These are phyloP conservation scores for Polydrusus pterygomalis DNA, from an alignment of 2,888 invertebrate species.

Conservation along the genomic window DNA sequence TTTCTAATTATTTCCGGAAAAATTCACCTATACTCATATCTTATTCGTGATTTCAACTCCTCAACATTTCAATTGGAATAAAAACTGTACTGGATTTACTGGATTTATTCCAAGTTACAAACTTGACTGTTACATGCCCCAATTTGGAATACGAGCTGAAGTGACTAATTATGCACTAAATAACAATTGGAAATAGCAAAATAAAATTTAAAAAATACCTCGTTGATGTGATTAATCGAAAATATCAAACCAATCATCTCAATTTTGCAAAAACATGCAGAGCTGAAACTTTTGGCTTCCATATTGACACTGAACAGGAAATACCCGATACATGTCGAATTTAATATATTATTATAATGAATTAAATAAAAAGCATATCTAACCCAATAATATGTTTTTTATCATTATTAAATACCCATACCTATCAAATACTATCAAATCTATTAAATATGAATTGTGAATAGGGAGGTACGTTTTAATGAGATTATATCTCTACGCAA, in stretches of 20 bases:
- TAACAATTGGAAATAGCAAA: too few relatives aligned
- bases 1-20: too few relatives aligned
- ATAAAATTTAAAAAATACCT: conserved; percentile 19
- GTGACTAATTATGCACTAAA: too few relatives aligned
- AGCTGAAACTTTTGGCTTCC: neutral
- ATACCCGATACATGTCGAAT: neutral
- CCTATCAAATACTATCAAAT: conserved; percentile 25
- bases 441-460: conserved; percentile 18
- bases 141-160: too few relatives aligned
- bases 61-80: too few relatives aligned
- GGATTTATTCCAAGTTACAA: too few relatives aligned
- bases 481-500: conserved; percentile 12
- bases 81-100: too few relatives aligned
- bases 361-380: conserved; percentile 21
- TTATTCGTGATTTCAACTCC: too few relatives aligned
- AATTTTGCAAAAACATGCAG: neutral
- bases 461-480: conserved; percentile 4
- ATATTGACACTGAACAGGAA: conserved; percentile 15
- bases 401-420: conserved; percentile 31
- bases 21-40: too few relatives aligned
- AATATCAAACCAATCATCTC: conserved; percentile 11
- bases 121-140: too few relatives aligned
- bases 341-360: conserved; percentile 13
- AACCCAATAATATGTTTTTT: conserved; percentile 20
- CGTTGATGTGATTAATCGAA: conserved; percentile 19